Evolutionary conservation across 2,888 invertebrate species (phyloP).

Genomic region (Habrosyne pyritoides): DNA sequence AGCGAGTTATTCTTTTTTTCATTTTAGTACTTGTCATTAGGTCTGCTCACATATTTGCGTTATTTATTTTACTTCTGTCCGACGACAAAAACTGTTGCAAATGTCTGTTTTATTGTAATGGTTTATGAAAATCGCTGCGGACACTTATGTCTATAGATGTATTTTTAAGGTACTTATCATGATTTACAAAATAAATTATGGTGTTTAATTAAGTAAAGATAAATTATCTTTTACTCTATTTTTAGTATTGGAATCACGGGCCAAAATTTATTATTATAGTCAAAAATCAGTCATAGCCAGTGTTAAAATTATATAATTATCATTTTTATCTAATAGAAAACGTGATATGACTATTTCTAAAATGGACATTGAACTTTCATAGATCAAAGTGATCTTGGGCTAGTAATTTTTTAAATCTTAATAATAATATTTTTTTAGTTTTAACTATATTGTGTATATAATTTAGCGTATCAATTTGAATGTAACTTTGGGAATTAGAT

Average conservation of each 20-base stretch:
- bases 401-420: conserved; percentile 32
- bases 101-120: conserved; percentile 40
- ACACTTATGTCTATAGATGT: conserved; percentile 38
- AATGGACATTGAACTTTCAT: conserved; percentile 16
- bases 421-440: conserved; percentile 33
- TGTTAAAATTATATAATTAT: conserved; percentile 41
- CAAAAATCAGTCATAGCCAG: conserved; percentile 71
- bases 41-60: conserved; percentile 68
- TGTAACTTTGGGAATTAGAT: conserved; percentile 52
- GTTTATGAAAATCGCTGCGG: conserved; percentile 37
- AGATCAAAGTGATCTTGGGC: conserved; percentile 34
- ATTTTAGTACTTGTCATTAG: conserved; percentile 48
- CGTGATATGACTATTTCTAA: conserved; percentile 31
- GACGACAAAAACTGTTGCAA: conserved; percentile 53
- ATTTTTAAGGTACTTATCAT: conserved; percentile 52
- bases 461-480: conserved; percentile 36
- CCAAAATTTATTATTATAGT: conserved; percentile 78
- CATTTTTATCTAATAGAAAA: conserved; percentile 24
- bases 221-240: conserved; percentile 44
- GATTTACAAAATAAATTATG: conserved; percentile 50
- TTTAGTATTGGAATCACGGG: conserved; percentile 72
- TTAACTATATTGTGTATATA: conserved; percentile 38
- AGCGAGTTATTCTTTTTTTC: conserved; percentile 39
- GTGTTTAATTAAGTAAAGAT: conserved; percentile 39
- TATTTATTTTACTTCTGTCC: conserved; percentile 66